phyloP scores from a whole-genome alignment of 1,140 invertebrate species.

The Penaeus chinensis region DNA sequence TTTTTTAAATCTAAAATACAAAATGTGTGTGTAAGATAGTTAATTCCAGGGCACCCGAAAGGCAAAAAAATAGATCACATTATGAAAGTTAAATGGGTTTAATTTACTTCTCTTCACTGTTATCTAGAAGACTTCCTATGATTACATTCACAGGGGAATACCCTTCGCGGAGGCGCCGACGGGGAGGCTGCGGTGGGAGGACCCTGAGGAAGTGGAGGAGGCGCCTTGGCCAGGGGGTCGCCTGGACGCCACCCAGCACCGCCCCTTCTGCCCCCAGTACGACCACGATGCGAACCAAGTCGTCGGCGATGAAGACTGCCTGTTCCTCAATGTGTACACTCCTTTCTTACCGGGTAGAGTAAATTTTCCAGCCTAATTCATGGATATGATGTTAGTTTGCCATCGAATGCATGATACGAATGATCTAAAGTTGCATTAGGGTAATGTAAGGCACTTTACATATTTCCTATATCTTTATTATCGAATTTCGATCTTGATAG shows the following conservation, averaged over 20 bases:
- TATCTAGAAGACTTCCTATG: background rate
- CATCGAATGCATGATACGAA: background rate
- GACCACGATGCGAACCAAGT: conserved; percentile 45
- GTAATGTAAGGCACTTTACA: no score
- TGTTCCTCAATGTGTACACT: conserved; percentile 62
- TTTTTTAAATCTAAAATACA: no score
- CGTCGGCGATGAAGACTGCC: conserved; percentile 62
- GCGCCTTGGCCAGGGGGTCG: conserved; percentile 14
- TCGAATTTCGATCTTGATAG: no score
- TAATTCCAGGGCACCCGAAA: no score
- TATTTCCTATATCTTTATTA: no score
- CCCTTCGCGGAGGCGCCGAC: conserved; percentile 79
- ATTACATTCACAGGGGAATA: conserved; percentile 71
- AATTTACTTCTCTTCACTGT: no score
- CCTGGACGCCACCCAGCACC: conserved; percentile 47
- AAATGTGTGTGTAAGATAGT: no score
- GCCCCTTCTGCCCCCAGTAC: conserved; percentile 53
- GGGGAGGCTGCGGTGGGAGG: conserved; percentile 72
- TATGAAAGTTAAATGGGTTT: no score
- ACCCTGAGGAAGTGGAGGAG: conserved; percentile 8
- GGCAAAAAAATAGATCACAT: no score
- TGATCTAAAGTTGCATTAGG: background rate
- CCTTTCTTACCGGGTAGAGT: conserved; percentile 50
- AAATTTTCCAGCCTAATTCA: background rate
- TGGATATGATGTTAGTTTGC: background rate